A percentile compares a stretch with the other conserved stretches of the same genome.
These are phyloP conservation scores for Girardinichthys multiradiatus DNA, from an alignment of 2,113 vertebrate genomes.

Conservation along the genomic window DNA sequence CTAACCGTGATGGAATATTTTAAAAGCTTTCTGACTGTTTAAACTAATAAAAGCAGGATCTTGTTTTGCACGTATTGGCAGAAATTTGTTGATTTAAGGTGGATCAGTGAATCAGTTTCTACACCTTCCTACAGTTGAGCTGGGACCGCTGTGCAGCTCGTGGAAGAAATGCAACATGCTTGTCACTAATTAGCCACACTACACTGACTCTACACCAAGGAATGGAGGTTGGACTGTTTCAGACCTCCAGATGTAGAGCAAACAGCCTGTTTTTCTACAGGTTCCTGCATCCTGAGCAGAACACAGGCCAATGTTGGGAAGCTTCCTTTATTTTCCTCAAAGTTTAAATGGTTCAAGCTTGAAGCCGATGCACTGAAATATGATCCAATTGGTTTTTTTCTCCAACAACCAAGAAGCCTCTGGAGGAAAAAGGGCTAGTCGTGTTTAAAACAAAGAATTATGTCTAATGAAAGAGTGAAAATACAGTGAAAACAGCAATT, in stretches of 20 bases:
- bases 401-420: background rate
- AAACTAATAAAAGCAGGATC: too few relatives aligned
- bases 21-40: background rate
- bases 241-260: background rate
- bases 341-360: background rate
- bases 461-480: constrained; percentile 13
- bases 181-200: too few relatives aligned
- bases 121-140: background rate
- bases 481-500: too few relatives aligned
- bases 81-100: background rate
- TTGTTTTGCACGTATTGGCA: background rate
- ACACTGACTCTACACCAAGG: background rate
- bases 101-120: background rate
- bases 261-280: background rate
- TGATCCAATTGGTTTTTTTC: background rate
- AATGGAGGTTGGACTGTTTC: background rate
- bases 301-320: too few relatives aligned
- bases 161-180: background rate
- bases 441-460: background rate
- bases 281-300: background rate
- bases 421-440: too few relatives aligned
- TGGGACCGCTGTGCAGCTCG: background rate
- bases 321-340: background rate
- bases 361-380: constrained; percentile 3
- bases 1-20: background rate